A percentile compares a stretch with the other conserved stretches of the same genome.
Conservation (phyloP, 1,140 invertebrate species). For the Lysiphlebus fabarum region DNA sequence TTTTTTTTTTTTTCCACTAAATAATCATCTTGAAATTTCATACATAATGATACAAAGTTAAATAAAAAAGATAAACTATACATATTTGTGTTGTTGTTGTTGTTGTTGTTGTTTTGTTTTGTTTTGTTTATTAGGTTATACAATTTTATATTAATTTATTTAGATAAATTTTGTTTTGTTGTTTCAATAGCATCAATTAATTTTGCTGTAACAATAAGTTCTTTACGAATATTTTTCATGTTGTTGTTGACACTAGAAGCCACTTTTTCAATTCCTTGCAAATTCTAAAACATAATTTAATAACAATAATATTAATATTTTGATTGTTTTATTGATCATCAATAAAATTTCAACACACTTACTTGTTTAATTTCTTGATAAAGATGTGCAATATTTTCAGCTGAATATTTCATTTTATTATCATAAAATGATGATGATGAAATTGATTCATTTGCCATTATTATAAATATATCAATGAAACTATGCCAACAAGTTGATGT, state of each 20-base stretch:
- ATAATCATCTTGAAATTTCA: not conserved
- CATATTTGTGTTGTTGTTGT: no score
- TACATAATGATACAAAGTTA: no score
- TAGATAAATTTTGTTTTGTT: not conserved
- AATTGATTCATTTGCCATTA: constrained; percentile 15
- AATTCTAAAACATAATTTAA: constrained; percentile 8
- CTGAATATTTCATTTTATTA: constrained; percentile 3
- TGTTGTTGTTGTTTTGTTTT: no score
- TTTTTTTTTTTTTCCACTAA: constrained; percentile 12
- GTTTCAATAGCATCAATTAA: constrained; percentile 4
- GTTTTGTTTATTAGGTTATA: not conserved
- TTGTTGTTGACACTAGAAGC: not conserved
- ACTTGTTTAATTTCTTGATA: constrained; percentile 15
- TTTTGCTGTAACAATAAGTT: constrained; percentile 10
- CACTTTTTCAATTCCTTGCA: constrained; percentile 1
- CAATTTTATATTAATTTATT: constrained; percentile 2
- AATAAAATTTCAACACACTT: not conserved
- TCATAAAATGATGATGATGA: constrained; percentile 4
- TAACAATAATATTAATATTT: not conserved
- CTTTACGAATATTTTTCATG: constrained; percentile 3
- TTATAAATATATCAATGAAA: not conserved
- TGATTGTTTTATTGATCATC: no score
- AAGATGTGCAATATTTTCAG: constrained; percentile 10
- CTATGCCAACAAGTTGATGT: no score
- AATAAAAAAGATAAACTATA: not conserved